Evolutionary conservation across 2,888 invertebrate species (phyloP), one percentile per base, ranked within the genome.

Genomic region (Acrobeloides nanus): DNA sequence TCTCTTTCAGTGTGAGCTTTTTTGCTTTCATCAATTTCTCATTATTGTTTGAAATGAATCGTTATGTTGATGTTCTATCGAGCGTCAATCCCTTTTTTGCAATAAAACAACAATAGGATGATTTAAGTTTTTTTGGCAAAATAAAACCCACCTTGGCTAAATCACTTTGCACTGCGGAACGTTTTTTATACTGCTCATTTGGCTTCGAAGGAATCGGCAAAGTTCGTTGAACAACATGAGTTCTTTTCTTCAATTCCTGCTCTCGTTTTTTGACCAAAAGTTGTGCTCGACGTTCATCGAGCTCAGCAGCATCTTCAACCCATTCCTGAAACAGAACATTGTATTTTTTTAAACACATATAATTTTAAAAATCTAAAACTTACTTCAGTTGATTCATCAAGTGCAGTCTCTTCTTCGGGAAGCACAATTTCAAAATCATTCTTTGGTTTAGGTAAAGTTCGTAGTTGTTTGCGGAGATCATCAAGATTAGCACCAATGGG

Each of bases 361-460:
- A 35, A 35, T 45, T 41, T 12, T 3, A 48, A 39, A 47, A 18
- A 24, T 8, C 17, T 46, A 20, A 3, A 17, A 20, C 2, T 23
- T 5, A 39, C 27, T 5, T 8, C 38, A 25, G 38, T 24, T 27
- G 24, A 31, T 18, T 52, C 55, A 10, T 60, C 59, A 7, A 52
- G 38, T 18, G 40, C 48, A 20, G 58, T 59, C 17, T 69, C 74
- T 29, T 74, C 74, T 54, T 90, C 90, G 0, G 93, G 92, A 12
- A 93, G 87, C 33, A 95, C 92, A 68, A 95, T 92, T 79, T 97
- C 95, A 75, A 90, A 99, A 77, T 99, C 95, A 74, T 99, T 95
- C 62, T 86, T 85, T 0, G 97, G 95, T 1, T 82, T 76, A 1
- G 97, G 97, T 48, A 99, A 78, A 0, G 83, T 78, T 21, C 34